Percentiles rank a stretch among this genome's conserved stretches.
These are phyloP conservation scores for Tiaroga cobitis DNA, from an alignment of 2,797 vertebrate genomes.

Conservation along the genomic window DNA sequence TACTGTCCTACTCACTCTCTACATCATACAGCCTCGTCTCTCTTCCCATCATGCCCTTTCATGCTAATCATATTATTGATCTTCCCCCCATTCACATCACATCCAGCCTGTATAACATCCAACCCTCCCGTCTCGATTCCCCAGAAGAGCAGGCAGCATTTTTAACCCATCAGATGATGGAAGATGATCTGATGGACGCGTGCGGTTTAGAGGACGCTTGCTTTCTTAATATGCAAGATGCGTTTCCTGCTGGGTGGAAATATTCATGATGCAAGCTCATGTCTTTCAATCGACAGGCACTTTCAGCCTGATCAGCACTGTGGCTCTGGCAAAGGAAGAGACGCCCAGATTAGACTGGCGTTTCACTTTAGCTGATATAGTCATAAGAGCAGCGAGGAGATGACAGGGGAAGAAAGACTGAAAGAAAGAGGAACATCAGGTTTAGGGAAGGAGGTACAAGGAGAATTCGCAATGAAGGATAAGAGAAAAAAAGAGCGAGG, in stretches of 20 bases:
- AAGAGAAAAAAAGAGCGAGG: neutral
- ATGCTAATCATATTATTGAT: conserved; percentile 43
- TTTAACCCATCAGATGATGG: conserved; percentile 33
- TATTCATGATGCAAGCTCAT: conserved; percentile 56
- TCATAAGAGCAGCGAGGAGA: conserved; percentile 24
- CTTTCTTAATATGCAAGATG: conserved; percentile 34
- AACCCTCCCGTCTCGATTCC: neutral
- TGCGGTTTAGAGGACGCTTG: conserved; percentile 22
- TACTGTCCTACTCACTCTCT: neutral
- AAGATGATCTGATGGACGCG: conserved; percentile 43
- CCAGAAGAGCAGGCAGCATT: conserved; percentile 6
- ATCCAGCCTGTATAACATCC: conserved; percentile 16
- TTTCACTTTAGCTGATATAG: conserved; percentile 41
- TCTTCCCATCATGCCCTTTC: conserved; percentile 12
- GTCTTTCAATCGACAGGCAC: conserved; percentile 57
- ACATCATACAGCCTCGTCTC: neutral
- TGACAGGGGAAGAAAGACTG: neutral
- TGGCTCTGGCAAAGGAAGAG: conserved; percentile 32
- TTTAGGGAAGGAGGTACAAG: conserved; percentile 28
- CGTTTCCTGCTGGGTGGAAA: conserved; percentile 42
- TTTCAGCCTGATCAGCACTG: conserved; percentile 54
- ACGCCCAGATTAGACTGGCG: conserved; percentile 41
- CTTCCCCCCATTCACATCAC: conserved; percentile 16
- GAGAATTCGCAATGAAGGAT: conserved; percentile 35
- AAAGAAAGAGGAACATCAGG: conserved; percentile 10